phyloP scores from a whole-genome alignment of 2,888 invertebrate species.

The Pecten maximus region DNA sequence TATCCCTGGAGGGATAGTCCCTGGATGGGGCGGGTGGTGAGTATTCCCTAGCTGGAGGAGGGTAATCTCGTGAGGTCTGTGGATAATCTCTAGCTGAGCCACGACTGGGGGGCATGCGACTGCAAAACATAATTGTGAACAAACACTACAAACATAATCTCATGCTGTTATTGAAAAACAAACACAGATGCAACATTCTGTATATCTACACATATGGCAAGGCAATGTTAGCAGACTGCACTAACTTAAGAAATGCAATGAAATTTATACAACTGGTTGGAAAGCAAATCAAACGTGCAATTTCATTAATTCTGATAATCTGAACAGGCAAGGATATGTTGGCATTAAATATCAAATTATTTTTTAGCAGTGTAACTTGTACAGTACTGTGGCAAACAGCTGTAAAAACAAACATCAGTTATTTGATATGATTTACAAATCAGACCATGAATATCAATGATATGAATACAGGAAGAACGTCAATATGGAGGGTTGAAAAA shows the following conservation, averaged over 20 bases:
- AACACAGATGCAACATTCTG: neutral
- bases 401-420: neutral
- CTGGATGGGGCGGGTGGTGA: conserved; percentile 58
- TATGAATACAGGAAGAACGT: too few species aligned
- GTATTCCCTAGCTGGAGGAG: conserved; percentile 58
- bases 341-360: neutral
- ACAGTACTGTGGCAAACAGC: neutral
- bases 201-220: neutral
- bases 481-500: too few species aligned
- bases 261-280: neutral
- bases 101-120: conserved; percentile 56
- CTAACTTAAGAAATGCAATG: too few species aligned
- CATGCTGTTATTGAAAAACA: neutral
- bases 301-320: neutral
- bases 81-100: conserved; percentile 56
- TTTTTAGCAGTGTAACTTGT: neutral
- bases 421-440: neutral
- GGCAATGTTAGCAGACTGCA: neutral
- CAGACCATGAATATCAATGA: too few species aligned
- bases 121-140: conserved; percentile 51
- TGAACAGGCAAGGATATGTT: neutral
- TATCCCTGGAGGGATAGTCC: conserved; percentile 46
- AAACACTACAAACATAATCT: conserved; percentile 18
- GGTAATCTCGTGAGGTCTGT: conserved; percentile 56
- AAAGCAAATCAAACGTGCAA: neutral